Conservation (phyloP, 2,797 vertebrate genomes). For the Anisognathus igniventris region DNA sequence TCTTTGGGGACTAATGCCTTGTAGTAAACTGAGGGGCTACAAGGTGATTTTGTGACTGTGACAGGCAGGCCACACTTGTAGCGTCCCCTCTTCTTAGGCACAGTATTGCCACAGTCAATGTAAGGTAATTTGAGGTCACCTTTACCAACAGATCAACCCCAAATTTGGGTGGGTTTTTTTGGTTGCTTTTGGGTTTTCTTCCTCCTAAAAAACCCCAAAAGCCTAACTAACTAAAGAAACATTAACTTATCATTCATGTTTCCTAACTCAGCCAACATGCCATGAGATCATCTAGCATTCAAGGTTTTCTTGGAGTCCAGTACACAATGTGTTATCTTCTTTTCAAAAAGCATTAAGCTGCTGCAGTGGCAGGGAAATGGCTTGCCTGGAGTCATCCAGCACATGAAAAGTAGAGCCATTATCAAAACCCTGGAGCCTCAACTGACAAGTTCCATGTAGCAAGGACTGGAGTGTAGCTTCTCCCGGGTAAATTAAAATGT, state of each 20-base stretch:
- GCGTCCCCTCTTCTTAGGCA: not conserved
- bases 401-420: not conserved
- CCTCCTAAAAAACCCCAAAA: not conserved
- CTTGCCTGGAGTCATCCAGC: constrained; percentile 7
- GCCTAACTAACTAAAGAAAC: not conserved
- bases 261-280: not conserved
- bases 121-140: not conserved
- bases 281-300: not conserved
- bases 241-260: not conserved
- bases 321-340: not conserved
- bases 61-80: not conserved
- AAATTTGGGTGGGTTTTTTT: not conserved
- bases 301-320: not conserved
- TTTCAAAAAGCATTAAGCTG: constrained; percentile 5
- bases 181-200: not conserved
- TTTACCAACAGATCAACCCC: not conserved
- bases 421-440: not conserved
- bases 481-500: constrained; percentile 3
- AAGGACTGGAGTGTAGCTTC: not conserved
- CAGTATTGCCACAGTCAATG: not conserved
- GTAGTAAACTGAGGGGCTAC: not conserved
- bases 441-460: not conserved
- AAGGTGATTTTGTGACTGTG: not conserved
- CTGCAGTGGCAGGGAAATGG: not conserved
- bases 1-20: not conserved